Evolutionary conservation across 2,888 invertebrate species (phyloP).

Genomic region (Drosophila niveifrons): DNA sequence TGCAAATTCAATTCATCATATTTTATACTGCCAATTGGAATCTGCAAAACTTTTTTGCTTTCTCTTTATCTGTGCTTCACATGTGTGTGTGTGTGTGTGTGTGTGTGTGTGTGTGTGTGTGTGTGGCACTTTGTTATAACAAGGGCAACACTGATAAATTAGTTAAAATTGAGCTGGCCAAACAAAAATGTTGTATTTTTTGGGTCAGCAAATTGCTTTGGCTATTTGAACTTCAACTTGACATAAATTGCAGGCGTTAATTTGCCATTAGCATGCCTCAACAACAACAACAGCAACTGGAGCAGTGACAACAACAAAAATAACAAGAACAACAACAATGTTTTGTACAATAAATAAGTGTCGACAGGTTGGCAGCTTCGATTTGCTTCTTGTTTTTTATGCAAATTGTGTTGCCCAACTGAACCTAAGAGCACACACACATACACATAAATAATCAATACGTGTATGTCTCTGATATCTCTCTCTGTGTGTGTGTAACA

Average conservation of each 20-base stretch:
- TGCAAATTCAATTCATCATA: conserved; percentile 50
- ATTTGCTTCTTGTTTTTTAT: conserved; percentile 46
- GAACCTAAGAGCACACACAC: conserved; percentile 20
- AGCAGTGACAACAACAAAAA: conserved; percentile 2
- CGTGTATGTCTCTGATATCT: not conserved
- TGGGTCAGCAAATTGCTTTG: conserved; percentile 30
- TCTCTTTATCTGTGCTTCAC: not conserved
- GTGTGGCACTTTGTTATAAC: not conserved
- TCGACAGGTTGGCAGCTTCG: conserved; percentile 54
- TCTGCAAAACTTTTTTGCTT: not conserved
- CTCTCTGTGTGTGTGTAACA: conserved; percentile 28
- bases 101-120: not conserved
- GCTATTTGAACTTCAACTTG: conserved; percentile 53
- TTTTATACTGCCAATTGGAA: conserved; percentile 35
- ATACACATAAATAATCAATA: conserved; percentile 48
- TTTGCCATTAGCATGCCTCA: conserved; percentile 61
- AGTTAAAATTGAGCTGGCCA: conserved; percentile 13
- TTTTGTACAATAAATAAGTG: conserved; percentile 34
- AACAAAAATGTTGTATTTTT: conserved; percentile 10
- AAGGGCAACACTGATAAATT: conserved; percentile 7
- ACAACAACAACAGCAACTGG: conserved; percentile 1
- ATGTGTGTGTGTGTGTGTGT: not conserved
- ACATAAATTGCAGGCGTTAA: conserved; percentile 66
- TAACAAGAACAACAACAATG: conserved; percentile 8
- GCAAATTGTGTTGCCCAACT: conserved; percentile 52